Evolutionary conservation across 2,113 vertebrate genomes (phyloP).

Genomic region (Procavia capensis): DNA sequence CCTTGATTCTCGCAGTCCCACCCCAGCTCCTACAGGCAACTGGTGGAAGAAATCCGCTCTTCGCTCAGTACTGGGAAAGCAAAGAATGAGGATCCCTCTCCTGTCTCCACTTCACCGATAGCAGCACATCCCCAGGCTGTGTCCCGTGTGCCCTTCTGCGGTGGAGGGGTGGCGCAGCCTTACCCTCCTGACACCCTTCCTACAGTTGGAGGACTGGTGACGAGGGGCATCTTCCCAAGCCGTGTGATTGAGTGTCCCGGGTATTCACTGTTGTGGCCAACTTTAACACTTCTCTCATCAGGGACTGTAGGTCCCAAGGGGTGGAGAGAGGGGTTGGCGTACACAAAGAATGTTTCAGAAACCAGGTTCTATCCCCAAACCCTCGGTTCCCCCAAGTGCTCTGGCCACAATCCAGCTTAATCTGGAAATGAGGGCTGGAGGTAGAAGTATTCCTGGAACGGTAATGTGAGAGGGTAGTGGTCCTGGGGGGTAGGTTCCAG

Average conservation of each 20-base stretch:
- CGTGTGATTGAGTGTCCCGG: conserved; percentile 72
- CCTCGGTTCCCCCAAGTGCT: not conserved
- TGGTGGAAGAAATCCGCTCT: not conserved
- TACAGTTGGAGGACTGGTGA: conserved; percentile 18
- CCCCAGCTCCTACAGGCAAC: not conserved
- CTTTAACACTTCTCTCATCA: conserved; percentile 77
- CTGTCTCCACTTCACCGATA: not conserved
- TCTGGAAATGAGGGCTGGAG: not conserved
- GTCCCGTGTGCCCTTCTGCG: not conserved
- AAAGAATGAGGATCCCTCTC: not conserved
- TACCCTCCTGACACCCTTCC: not conserved
- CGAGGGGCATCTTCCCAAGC: conserved; percentile 61
- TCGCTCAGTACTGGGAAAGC: not conserved
- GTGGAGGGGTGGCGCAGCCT: not conserved
- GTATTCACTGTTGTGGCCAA: conserved; percentile 69
- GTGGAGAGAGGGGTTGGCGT: conserved; percentile 3
- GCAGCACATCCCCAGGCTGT: not conserved
- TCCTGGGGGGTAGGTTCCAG: not conserved
- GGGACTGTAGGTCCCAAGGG: conserved; percentile 63
- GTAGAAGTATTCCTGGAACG: not conserved
- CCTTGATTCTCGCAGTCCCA: too few species aligned
- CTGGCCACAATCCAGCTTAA: not conserved
- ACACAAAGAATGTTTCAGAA: not conserved
- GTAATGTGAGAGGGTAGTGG: not conserved
- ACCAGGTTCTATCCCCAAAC: not conserved